A percentile compares a stretch with the other conserved stretches of the same genome.
These are phyloP conservation scores for Channa argus DNA, from an alignment of 2,113 vertebrate species.

Conservation along the genomic window DNA sequence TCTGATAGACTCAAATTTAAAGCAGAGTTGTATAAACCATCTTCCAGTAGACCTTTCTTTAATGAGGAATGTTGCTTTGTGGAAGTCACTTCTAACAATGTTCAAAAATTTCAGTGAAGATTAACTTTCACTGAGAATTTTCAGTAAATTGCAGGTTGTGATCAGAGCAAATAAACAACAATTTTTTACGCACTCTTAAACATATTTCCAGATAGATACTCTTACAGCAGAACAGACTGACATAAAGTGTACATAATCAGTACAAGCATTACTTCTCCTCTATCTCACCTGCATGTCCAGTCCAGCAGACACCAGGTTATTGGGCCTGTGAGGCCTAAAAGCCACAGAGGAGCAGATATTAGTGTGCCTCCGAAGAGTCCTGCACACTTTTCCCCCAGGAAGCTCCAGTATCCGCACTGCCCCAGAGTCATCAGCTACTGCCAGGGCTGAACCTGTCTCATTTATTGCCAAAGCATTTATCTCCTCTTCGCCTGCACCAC, in stretches of 20 bases:
- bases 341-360: slow-evolving; percentile 96
- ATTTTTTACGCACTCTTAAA: no score
- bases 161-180: no score
- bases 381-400: slow-evolving; percentile 86
- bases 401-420: slow-evolving; percentile 90
- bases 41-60: no score
- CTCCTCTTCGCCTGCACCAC: slow-evolving; percentile 89
- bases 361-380: slow-evolving; percentile 90
- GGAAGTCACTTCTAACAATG: no score
- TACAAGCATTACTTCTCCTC: not conserved
- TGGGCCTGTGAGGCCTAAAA: slow-evolving; percentile 92
- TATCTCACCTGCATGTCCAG: slow-evolving; percentile 95
- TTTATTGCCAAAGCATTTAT: slow-evolving; percentile 91
- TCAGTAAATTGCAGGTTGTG: no score
- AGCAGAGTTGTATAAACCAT: no score
- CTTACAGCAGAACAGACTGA: not conserved
- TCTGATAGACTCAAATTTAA: no score
- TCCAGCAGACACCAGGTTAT: slow-evolving; percentile 93
- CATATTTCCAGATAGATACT: no score
- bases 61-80: no score
- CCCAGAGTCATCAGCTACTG: slow-evolving; percentile 92
- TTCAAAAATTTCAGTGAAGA: no score
- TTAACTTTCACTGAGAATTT: no score
- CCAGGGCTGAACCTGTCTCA: slow-evolving; percentile 85
- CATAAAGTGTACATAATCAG: not conserved